Base-by-base conservation (phyloP, 2,797 vertebrate species). In the Poecile montanus region DNA sequence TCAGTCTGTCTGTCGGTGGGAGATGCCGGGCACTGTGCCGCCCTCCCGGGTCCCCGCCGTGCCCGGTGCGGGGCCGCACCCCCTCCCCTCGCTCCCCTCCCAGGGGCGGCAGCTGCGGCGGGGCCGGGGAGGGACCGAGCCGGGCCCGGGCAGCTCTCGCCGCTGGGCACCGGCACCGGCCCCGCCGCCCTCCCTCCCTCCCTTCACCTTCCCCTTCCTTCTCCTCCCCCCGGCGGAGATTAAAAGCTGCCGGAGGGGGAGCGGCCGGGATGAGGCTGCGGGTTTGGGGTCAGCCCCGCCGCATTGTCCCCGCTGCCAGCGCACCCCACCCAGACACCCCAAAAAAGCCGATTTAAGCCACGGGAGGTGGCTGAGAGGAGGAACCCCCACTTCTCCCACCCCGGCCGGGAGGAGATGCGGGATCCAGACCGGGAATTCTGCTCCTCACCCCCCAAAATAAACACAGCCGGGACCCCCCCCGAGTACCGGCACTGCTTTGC, bases 241-340 rank as follows among this genome's bases (percentile, higher is more conserved):
- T 50, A 50, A 50, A 50, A 50, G 48, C 48, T 27, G 48, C 48
- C 45, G 45, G 45, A 47, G 45, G 21, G 45, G 45, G 85, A 47
- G 66, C 29, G 75, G 61, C 84, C 88, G 78, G 81, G 91, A 82
- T 92, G 77, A 66, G 80, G 53, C 80, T 19, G 38, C 50, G 51
- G 80, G 32, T 32, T 47, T 42, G 77, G 80, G 45, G 63, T n/a
- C 53, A 54, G 23, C n/a, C 22, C 16, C 45, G 70, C 67, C 50
- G 45, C 84, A 83, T 88, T 93, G 93, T 95, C 63, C 78, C 36
- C 44, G 34, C 38, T 70, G 72, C 72, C 85, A 30, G 54, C 62
- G 22, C 68, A 76, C 70, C 40, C 3, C 62, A 22, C 18, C 44
- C 48, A 7, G 71, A 51, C n/a, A 15, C 38, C 45, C 44, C 60